phyloP scores from a whole-genome alignment of 2,797 vertebrate genomes.

The Sebastolobus altivelis region DNA sequence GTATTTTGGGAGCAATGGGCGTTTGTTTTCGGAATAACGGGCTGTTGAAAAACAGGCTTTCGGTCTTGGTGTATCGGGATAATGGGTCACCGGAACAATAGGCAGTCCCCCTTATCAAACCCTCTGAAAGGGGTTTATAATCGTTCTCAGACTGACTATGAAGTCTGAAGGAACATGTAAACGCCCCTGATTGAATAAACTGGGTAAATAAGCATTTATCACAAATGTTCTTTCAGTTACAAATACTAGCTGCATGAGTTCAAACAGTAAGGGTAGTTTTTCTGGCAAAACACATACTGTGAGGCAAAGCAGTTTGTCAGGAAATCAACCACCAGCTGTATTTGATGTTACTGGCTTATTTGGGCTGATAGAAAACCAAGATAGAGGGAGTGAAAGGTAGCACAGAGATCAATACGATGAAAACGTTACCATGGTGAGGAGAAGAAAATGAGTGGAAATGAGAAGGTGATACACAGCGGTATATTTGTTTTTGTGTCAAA shows the following conservation, averaged over 20 bases:
- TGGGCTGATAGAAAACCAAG: not conserved
- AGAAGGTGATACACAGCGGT: constrained; percentile 22
- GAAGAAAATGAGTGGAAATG: constrained; percentile 18
- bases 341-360: constrained; percentile 1
- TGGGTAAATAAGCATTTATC: not conserved
- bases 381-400: not conserved
- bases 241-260: not conserved
- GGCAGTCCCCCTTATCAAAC: not conserved
- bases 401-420: constrained; percentile 2
- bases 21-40: too few relatives aligned
- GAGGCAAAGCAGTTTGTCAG: not conserved
- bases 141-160: not conserved
- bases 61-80: too few relatives aligned
- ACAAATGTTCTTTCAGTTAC: not conserved
- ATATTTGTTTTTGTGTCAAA: constrained; percentile 28
- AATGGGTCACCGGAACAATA: too few relatives aligned
- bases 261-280: not conserved
- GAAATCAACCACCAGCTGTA: constrained; percentile 27
- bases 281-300: not conserved
- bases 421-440: constrained; percentile 21
- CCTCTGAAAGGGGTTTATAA: not conserved
- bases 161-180: not conserved
- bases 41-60: too few relatives aligned
- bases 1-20: too few relatives aligned
- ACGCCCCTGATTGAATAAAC: not conserved